Percentiles rank a stretch among this genome's conserved stretches.
These are phyloP conservation scores for Monopterus albus DNA, from an alignment of 2,113 vertebrate species.

Conservation along the genomic window DNA sequence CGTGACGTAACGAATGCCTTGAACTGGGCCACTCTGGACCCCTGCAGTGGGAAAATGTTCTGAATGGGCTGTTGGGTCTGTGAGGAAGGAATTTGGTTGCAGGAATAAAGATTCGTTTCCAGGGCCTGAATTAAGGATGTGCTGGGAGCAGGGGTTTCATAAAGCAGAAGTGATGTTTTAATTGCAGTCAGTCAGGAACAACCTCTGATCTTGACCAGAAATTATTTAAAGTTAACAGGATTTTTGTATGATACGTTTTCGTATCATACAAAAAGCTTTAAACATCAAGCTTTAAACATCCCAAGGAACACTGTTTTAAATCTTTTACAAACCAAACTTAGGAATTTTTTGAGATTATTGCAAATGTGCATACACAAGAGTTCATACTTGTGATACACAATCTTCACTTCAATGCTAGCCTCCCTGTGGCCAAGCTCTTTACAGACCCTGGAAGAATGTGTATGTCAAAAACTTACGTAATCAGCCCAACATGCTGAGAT, in stretches of 20 bases:
- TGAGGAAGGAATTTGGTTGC: slow-evolving; percentile 59
- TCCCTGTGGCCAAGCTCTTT: slow-evolving; percentile 33
- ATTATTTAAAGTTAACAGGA: background rate
- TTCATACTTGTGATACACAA: slow-evolving; percentile 1
- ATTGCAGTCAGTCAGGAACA: slow-evolving; percentile 21
- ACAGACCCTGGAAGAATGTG: slow-evolving; percentile 67
- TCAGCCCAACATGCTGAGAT: slow-evolving; percentile 70
- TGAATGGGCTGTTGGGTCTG: slow-evolving; percentile 70
- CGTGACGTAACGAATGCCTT: slow-evolving; percentile 58
- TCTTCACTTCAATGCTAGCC: background rate
- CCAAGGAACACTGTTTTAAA: no score
- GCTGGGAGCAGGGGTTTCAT: slow-evolving; percentile 41
- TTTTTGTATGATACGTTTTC: background rate
- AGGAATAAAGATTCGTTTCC: slow-evolving; percentile 59
- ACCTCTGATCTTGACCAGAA: background rate
- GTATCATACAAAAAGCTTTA: no score
- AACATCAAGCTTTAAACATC: no score
- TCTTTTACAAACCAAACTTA: background rate
- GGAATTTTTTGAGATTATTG: background rate
- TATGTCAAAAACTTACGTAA: slow-evolving; percentile 82
- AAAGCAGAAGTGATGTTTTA: slow-evolving; percentile 56
- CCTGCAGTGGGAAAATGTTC: slow-evolving; percentile 75
- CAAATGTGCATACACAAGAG: background rate
- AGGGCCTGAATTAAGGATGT: slow-evolving; percentile 57
- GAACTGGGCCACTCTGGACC: slow-evolving; percentile 62